phyloP scores from a whole-genome alignment of 2,888 invertebrate genomes.

The Trimorus sp. region DNA sequence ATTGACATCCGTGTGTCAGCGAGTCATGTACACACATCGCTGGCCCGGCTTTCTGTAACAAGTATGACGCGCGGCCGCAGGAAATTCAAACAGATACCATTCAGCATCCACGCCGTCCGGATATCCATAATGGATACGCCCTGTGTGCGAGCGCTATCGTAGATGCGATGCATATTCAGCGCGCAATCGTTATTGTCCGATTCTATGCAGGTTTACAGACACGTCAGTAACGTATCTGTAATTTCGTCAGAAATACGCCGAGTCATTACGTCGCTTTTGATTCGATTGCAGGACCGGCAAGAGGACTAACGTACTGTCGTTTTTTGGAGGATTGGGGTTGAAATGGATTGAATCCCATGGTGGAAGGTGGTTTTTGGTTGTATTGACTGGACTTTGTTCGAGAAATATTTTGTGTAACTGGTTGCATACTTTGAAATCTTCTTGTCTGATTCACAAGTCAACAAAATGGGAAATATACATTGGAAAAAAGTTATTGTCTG shows the following conservation, averaged over 20 bases:
- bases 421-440: too few relatives aligned
- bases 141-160: constrained; percentile 72
- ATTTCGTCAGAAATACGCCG: constrained; percentile 65
- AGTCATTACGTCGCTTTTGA: constrained; percentile 56
- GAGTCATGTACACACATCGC: constrained; percentile 58
- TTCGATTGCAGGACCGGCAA: neutral
- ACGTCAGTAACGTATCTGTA: constrained; percentile 62
- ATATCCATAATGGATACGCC: constrained; percentile 76
- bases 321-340: too few relatives aligned
- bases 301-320: too few relatives aligned
- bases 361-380: too few relatives aligned
- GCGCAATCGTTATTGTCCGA: constrained; percentile 72
- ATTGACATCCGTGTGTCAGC: constrained; percentile 63
- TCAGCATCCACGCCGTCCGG: constrained; percentile 63
- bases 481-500: too few relatives aligned
- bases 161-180: constrained; percentile 76
- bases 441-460: too few relatives aligned
- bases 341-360: too few relatives aligned
- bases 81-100: constrained; percentile 67
- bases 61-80: constrained; percentile 58
- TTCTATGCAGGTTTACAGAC: constrained; percentile 65
- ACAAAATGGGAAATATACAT: too few relatives aligned
- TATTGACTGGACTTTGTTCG: too few relatives aligned
- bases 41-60: constrained; percentile 62
- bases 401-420: too few relatives aligned